Percentiles rank a stretch among this genome's conserved stretches.
Conservation (phyloP, 2,113 vertebrate genomes). For the Spea bombifrons region DNA sequence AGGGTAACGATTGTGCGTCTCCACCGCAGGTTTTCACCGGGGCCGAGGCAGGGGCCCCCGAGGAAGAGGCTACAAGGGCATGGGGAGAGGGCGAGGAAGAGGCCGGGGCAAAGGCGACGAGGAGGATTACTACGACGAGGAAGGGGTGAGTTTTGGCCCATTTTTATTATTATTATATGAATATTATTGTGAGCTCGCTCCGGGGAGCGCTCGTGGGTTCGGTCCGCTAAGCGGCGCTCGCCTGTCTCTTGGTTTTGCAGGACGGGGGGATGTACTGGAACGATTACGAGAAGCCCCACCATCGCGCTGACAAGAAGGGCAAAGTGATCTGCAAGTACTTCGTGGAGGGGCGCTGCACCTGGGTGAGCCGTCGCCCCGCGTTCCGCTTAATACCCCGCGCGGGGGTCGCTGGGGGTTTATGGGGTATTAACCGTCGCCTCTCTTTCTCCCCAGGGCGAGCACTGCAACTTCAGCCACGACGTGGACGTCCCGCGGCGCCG, state of each 20-base stretch:
- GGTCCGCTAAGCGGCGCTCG: too few species aligned
- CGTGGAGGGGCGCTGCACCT: constrained; percentile 90
- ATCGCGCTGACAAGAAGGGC: constrained; percentile 88
- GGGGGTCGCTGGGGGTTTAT: too few species aligned
- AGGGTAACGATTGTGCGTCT: background rate
- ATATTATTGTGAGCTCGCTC: too few species aligned
- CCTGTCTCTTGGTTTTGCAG: constrained; percentile 49
- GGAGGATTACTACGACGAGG: constrained; percentile 83
- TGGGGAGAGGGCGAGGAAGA: constrained; percentile 70
- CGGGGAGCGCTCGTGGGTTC: too few species aligned
- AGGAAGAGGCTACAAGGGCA: constrained; percentile 67
- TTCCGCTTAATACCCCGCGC: background rate
- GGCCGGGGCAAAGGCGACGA: constrained; percentile 78
- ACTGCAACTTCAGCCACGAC: constrained; percentile 96
- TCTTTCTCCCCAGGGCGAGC: constrained; percentile 75
- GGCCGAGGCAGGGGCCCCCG: constrained; percentile 66
- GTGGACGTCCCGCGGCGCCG: constrained; percentile 92
- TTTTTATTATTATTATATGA: background rate
- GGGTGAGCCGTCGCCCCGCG: constrained; percentile 69
- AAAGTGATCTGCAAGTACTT: constrained; percentile 98
- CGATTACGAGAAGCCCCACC: constrained; percentile 77
- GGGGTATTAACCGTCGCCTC: background rate
- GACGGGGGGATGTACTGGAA: constrained; percentile 65
- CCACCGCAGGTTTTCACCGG: constrained; percentile 69
- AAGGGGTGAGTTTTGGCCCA: constrained; percentile 69